Evolutionary conservation across 2,113 vertebrate species (phyloP), one percentile per base, ranked within the genome.

Genomic region (Pelecanus crispus): DNA sequence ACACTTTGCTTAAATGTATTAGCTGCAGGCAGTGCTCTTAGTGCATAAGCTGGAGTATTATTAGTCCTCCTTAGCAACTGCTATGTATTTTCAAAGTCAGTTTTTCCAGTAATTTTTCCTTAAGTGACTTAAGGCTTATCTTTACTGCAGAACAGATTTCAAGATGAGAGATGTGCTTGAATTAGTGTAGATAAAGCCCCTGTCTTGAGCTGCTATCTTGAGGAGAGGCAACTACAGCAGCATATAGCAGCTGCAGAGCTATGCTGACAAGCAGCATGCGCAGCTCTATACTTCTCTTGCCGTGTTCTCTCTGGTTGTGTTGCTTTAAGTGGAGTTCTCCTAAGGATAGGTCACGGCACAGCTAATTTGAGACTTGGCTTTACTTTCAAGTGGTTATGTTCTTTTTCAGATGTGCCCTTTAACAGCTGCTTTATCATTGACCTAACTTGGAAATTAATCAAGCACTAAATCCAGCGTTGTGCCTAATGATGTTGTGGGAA

Each of bases 351-450:
- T 89, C 87, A 90, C 0, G 5, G 34, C 63, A 70, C 59, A 83
- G 81, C 75, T 94, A 90, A 88, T 95, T 93, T 95, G 72, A 81
- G 73, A 85, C 62, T 87, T 90, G 92, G 78, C 86, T 91, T 96
- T 90, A 22, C 49, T 94, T 80, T 91, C 71, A 61, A 70, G 70
- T 81, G 58, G 70, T 77, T 94, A 19, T 82, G 45, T 85, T 94
- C 66, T 91, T 44, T 86, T 94, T 91, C 55, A 79, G 77, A 88
- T 1, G 0, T 93, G 68, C 31, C 50, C 72, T 96, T 94, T 93
- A 92, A 78, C 82, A 90, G 88, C 72, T 95, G 79, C 50, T 94
- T 94, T 94, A 84, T 92, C 73, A 17, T 50, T 94, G 70, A 77
- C 96, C 74, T 49, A 73, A 81, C 78, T 91, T 94, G 92, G 89